Evolutionary conservation across 2,888 invertebrate genomes (phyloP).

Genomic region (Patella depressa): DNA sequence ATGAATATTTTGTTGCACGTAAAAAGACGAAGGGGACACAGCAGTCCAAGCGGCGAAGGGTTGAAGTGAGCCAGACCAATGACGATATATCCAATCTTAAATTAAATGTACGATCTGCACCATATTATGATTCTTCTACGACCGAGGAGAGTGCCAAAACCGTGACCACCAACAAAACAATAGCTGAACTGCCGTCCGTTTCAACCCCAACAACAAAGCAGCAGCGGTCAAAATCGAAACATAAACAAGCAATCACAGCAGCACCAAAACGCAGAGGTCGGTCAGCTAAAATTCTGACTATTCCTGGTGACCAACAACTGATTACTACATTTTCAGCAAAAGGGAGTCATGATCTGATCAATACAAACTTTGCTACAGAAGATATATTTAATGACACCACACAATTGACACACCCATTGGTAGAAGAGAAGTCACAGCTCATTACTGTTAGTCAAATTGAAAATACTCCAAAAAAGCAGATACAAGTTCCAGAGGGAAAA

Average conservation of each 20-base stretch:
- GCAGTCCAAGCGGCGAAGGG: conserved; percentile 60
- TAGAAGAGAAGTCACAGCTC: no score
- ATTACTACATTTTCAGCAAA: neutral
- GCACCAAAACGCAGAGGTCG: neutral
- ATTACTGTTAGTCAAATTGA: neutral
- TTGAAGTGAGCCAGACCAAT: conserved; percentile 41
- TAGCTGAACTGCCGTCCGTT: no score
- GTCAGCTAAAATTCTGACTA: neutral
- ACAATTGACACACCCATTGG: no score
- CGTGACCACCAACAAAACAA: no score
- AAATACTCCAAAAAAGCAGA: conserved; percentile 15
- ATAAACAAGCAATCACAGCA: neutral
- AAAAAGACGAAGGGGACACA: conserved; percentile 51
- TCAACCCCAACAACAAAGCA: no score
- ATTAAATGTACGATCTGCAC: neutral
- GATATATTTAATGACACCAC: no score
- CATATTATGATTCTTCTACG: no score
- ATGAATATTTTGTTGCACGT: conserved; percentile 58
- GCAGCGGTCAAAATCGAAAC: neutral
- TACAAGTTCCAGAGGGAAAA: conserved; percentile 1
- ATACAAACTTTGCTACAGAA: no score
- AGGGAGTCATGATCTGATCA: neutral
- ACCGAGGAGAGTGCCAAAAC: no score
- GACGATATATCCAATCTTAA: conserved; percentile 18
- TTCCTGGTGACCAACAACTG: conserved; percentile 5